These are phyloP conservation scores for Mus pahari DNA, from an alignment of 2,113 vertebrate species.

Conservation along the genomic window DNA sequence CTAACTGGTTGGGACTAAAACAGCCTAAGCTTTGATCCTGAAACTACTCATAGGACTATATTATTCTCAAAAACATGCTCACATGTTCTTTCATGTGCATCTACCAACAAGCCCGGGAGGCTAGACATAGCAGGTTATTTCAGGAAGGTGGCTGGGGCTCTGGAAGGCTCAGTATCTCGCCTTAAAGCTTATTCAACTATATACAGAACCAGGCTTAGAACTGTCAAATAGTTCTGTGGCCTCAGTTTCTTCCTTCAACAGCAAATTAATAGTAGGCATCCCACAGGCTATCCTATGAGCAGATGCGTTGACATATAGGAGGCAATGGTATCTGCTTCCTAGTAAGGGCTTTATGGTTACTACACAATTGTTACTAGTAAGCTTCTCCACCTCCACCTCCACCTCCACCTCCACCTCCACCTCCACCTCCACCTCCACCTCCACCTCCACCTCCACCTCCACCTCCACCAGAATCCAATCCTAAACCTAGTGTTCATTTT, in stretches of 20 bases:
- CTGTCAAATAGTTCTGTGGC: not conserved
- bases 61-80: constrained; percentile 17
- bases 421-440: not conserved
- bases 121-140: not conserved
- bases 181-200: not conserved
- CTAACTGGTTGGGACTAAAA: not conserved
- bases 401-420: not conserved
- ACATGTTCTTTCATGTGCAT: not conserved
- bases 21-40: not conserved
- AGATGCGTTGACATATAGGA: not conserved
- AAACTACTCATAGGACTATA: not conserved
- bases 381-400: not conserved
- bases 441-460: not conserved
- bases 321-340: not conserved
- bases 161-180: not conserved
- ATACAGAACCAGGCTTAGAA: not conserved
- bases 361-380: not conserved
- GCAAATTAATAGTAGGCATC: not conserved
- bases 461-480: not conserved
- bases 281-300: not conserved
- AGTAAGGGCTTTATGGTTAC: not conserved
- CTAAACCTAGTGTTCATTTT: not conserved
- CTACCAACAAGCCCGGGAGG: not conserved
- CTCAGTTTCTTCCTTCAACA: not conserved
- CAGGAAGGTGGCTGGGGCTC: not conserved